These are phyloP conservation scores for Bergia sp. DNA, from an alignment of 92 coral and sea anemone genomes.

Conservation along the genomic window DNA sequence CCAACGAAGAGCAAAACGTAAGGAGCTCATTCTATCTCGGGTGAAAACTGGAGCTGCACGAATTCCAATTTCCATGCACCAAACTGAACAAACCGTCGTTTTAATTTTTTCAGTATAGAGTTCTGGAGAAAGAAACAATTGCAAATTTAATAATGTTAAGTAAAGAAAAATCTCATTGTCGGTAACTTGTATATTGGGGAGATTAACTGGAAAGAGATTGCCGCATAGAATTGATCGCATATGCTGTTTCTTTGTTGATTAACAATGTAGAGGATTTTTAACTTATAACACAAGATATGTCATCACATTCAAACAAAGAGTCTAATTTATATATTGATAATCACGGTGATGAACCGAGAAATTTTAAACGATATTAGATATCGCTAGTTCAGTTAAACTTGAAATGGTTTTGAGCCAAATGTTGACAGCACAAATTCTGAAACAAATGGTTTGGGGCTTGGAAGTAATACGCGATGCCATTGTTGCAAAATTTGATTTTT, in stretches of 20 bases:
- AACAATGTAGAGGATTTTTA: neutral
- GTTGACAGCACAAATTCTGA: neutral
- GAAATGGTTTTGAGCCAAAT: neutral
- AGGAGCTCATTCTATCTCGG: neutral
- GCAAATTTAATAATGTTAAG: neutral
- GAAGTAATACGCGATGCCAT: neutral
- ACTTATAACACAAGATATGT: neutral
- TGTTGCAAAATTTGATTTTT: neutral
- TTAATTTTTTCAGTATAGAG: neutral
- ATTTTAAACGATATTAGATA: neutral
- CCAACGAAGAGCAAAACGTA: too few species aligned
- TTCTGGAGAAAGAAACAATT: neutral
- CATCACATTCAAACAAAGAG: neutral
- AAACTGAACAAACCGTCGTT: neutral
- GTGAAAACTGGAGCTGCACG: neutral
- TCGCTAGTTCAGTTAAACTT: neutral
- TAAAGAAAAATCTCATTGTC: neutral
- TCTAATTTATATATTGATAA: too few species aligned
- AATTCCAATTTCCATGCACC: neutral
- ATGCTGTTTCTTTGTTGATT: neutral
- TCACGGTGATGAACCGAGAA: neutral
- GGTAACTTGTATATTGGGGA: neutral
- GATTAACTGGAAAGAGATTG: neutral
- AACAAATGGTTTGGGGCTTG: neutral
- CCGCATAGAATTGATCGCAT: neutral